These are phyloP conservation scores for Dipus sagitta DNA, from an alignment of 2,797 vertebrate genomes.

Conservation along the genomic window DNA sequence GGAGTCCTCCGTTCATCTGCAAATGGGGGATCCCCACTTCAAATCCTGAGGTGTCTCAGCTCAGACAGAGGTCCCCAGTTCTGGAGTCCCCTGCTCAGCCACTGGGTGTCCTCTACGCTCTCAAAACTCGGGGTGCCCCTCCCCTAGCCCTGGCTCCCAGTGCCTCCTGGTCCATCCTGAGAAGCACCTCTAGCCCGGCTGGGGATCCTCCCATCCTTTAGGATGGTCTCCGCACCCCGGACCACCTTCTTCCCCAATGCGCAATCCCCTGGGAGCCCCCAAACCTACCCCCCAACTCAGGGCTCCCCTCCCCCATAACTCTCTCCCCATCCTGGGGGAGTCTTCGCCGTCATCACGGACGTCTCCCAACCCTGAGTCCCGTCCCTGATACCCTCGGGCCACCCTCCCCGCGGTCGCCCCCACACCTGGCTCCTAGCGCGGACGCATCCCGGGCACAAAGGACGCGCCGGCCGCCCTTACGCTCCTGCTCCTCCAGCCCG, in stretches of 20 bases:
- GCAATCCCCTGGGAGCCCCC: not conserved
- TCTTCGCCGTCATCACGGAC: not conserved
- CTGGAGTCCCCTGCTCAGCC: not conserved
- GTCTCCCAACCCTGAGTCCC: not conserved
- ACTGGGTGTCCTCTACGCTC: slow-evolving; percentile 11
- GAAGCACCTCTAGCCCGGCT: slow-evolving; percentile 5
- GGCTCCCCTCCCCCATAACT: slow-evolving; percentile 35
- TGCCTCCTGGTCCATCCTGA: slow-evolving; percentile 42
- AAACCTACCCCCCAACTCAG: not conserved
- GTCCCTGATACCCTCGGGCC: not conserved
- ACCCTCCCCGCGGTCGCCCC: slow-evolving; percentile 51
- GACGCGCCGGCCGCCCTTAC: slow-evolving; percentile 47
- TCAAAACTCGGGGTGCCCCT: slow-evolving; percentile 65
- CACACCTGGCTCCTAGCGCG: slow-evolving; percentile 81
- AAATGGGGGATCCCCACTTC: slow-evolving; percentile 70
- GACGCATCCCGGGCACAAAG: slow-evolving; percentile 81
- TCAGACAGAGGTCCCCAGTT: not conserved
- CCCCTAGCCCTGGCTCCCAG: slow-evolving; percentile 20
- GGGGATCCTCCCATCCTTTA: slow-evolving; percentile 3
- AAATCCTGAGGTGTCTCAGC: slow-evolving; percentile 61
- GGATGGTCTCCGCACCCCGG: not conserved
- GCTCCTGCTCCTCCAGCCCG: not conserved
- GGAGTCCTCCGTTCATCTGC: slow-evolving; percentile 47
- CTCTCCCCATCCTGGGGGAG: not conserved
- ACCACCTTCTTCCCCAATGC: slow-evolving; percentile 12